These are phyloP conservation scores for Coregonus ussuriensis DNA, from an alignment of 2,797 vertebrate genomes.

Conservation along the genomic window DNA sequence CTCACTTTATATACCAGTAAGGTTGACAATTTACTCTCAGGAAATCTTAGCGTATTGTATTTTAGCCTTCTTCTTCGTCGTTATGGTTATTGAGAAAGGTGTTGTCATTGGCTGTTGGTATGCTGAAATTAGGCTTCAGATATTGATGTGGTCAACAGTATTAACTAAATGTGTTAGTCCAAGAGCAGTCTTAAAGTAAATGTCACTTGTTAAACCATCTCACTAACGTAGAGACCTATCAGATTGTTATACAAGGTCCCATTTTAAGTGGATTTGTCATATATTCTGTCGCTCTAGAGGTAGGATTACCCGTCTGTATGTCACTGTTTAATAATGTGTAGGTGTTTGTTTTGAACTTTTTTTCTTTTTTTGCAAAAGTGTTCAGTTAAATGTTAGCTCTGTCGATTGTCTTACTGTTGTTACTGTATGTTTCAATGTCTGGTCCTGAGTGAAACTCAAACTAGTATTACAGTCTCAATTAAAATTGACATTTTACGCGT, in stretches of 20 bases:
- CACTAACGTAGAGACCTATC: slow-evolving; percentile 1
- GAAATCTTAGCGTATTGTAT: slow-evolving; percentile 77
- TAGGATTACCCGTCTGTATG: neutral
- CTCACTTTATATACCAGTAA: slow-evolving; percentile 76
- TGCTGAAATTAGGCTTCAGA: neutral
- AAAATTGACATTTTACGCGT: neutral
- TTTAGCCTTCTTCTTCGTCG: slow-evolving; percentile 68
- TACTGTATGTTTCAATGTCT: slow-evolving; percentile 1
- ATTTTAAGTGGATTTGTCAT: neutral
- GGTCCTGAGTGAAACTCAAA: neutral
- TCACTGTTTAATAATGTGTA: neutral
- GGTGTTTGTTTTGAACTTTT: neutral
- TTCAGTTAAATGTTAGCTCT: slow-evolving; percentile 6
- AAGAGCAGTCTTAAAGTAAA: neutral
- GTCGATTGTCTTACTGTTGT: neutral
- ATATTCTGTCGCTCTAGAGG: neutral
- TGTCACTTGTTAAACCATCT: neutral
- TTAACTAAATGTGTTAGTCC: neutral
- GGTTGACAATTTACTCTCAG: slow-evolving; percentile 85
- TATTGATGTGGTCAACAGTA: neutral
- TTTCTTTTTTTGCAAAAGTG: neutral
- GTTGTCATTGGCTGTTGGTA: neutral
- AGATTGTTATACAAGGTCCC: neutral
- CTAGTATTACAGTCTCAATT: neutral
- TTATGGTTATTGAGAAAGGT: neutral